Conservation (phyloP, 1,140 invertebrate genomes). For the Trichonephila inaurata region DNA sequence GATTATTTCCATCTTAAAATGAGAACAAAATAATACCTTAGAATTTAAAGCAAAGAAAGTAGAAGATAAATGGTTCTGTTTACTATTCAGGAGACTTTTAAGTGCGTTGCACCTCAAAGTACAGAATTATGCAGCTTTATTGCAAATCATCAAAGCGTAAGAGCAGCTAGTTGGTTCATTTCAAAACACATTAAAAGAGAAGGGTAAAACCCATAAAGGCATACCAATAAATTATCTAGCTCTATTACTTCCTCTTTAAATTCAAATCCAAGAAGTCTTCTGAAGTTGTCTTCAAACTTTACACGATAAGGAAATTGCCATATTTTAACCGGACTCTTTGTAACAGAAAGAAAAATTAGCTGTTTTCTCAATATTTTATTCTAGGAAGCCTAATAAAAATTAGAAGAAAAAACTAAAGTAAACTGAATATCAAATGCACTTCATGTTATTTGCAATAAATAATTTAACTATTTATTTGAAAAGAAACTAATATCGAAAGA, state of each 20-base stretch:
- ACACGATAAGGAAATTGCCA: not conserved
- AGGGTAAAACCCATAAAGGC: constrained; percentile 15
- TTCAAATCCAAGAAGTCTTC: not conserved
- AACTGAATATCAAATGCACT: too few relatives aligned
- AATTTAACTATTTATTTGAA: too few relatives aligned
- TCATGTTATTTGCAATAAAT: too few relatives aligned
- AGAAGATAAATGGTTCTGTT: not conserved
- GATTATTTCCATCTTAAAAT: not conserved
- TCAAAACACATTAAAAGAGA: constrained; percentile 26
- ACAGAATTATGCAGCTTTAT: constrained; percentile 31
- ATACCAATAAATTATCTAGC: not conserved
- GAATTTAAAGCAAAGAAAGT: not conserved
- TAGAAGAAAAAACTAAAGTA: not conserved
- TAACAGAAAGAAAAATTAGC: not conserved
- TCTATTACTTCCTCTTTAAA: constrained; percentile 22
- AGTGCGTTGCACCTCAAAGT: not conserved
- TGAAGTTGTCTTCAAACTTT: not conserved
- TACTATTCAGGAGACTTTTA: not conserved
- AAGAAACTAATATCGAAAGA: too few relatives aligned
- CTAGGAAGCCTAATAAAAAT: not conserved
- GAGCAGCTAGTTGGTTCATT: constrained; percentile 26
- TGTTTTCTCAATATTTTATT: not conserved
- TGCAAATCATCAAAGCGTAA: constrained; percentile 22
- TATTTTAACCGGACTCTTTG: not conserved
- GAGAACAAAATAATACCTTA: not conserved